Base-by-base conservation (phyloP, 2,797 vertebrate species). In the Etheostoma perlongum region DNA sequence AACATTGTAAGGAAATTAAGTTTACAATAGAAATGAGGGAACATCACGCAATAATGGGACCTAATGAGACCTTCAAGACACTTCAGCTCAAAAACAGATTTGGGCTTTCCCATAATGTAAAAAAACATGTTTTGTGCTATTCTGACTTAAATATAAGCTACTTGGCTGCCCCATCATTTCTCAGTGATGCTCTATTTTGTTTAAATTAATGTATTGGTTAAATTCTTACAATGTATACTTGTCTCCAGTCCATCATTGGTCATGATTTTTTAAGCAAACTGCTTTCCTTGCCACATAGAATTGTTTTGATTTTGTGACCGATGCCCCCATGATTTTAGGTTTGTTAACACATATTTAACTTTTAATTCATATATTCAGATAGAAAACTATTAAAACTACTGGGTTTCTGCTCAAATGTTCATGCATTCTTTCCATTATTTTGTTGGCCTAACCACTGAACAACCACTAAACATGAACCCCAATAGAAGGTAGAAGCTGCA, bases 401-500 rank as follows among this genome's bases (percentile, higher is more conserved):
- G 36, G 2, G 36, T 52, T 53, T 76, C 44, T 67, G 27, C 30
- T 58, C 9, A 47, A 67, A 75, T 79, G 67, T 76, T 51, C 13
- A 59, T 47, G 36, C 14, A 16, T 51, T 44, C 55, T 69, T 62
- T 60, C 57, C 6, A 15, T 55, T 30, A 33, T 74, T 63, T 54
- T 25, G 49, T 14, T 40, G 36, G 6, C 15, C 8, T 10, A 40
- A 46, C 4, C 7, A 52, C 21, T 59, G 16, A 78, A 46, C 40
- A 63, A 36, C 14, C 52, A 49, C 36, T 67, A 6, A 77, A 76
- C 67, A 76, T 60, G 8, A 55, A 59, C 78, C 36, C 55, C 78
- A 77, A 67, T 58, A 81, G 8, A 66, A 25, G 15, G 21, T 30
- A 78, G 23, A 54, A n/a, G 19, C 27, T 60, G 66, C 58, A 75